Evolutionary conservation across 2,797 vertebrate genomes (phyloP).

Genomic region (Mergus octosetaceus): DNA sequence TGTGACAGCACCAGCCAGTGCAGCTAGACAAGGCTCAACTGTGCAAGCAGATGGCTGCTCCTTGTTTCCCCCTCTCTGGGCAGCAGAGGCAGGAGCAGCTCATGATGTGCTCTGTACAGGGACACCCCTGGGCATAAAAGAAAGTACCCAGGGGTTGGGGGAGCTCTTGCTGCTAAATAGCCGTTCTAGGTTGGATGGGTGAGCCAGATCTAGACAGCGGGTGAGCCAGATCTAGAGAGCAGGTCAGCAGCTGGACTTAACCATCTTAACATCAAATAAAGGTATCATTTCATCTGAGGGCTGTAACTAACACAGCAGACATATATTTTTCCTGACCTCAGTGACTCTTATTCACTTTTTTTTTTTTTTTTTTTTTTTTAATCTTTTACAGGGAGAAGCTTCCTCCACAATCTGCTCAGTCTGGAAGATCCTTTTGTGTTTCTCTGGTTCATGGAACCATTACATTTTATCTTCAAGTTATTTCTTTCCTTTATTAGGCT

Average conservation of each 20-base stretch:
- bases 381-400: neutral
- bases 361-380: neutral
- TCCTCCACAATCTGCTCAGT: neutral
- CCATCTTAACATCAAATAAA: neutral
- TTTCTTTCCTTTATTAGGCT: constrained; percentile 13
- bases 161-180: neutral
- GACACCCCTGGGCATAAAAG: neutral
- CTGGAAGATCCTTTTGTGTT: neutral
- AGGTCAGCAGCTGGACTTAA: neutral
- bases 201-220: neutral
- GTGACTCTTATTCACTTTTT: neutral
- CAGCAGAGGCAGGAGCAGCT: neutral
- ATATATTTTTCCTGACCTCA: neutral
- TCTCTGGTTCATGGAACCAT: neutral
- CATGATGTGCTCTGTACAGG: neutral
- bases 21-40: neutral
- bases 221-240: neutral
- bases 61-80: neutral
- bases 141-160: neutral
- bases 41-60: neutral
- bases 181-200: neutral
- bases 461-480: constrained; percentile 34
- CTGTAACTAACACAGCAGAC: neutral
- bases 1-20: neutral
- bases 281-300: neutral